Base-by-base conservation (phyloP, 2,113 vertebrate genomes). In the Oxyura jamaicensis region DNA sequence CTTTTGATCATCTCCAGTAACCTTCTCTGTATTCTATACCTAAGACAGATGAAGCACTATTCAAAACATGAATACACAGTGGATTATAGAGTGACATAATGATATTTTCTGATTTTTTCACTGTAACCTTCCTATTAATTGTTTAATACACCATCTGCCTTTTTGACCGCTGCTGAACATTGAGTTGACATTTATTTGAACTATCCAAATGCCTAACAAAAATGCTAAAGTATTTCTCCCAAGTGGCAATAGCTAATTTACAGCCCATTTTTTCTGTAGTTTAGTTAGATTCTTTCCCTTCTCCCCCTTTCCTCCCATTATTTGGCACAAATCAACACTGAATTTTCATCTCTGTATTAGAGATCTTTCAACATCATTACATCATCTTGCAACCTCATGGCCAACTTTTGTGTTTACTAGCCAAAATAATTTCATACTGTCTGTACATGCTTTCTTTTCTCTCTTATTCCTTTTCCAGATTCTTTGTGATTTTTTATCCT, bases 141-240 rank as follows among this genome's bases (percentile, higher is more conserved):
- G 35, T 29, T 89, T 72, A 60, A 76, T 39, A 68, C 7, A 67
- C 7, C 5, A 3, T 50, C 63, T 13, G 11, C 8, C 21, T 26
- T 89, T 88, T 85, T 91, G 78, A 90, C 78, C 0, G 0, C 42
- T 21, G 12, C 36, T 67, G 66, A 84, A 75, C 44, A 68, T 14
- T 68, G 53, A 82, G 20, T 39, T 90, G 66, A 87, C 71, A 75
- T 73, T 94, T 90, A 9, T 85, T 91, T 87, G 35, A 91, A 69
- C 74, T 85, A 65, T 46, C 22, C 26, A 75, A 48, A 48, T 48
- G 20, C 46, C 46, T 48, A 48, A 48, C 62, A 79, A 44, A 92
- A 91, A 60, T 87, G 35, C 53, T 35, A 63, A 65, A 42, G 60
- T 72, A 4, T 33, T 56, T 60, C 73, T 79, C 16, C 62, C 73